A percentile compares a stretch with the other conserved stretches of the same genome.
Conservation (phyloP, 2,113 vertebrate genomes). For the pig (Sus scrofa) region T2T-Sscrofa CM000823.6:48827001-48827500, state of each 20-base stretch:
- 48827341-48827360: too few species aligned
- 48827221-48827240: neutral
- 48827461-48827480: neutral
- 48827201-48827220: neutral
- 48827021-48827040: neutral
- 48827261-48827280: neutral
- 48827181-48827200: neutral
- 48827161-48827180: neutral
- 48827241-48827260: neutral
- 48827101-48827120: neutral
- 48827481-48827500: neutral
- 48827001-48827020: neutral
- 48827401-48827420: too few species aligned
- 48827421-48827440: too few species aligned
- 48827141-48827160: neutral
- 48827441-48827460: too few species aligned
- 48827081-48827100: neutral
- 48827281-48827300: neutral
- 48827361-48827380: too few species aligned
- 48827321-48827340: too few species aligned
- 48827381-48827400: too few species aligned
- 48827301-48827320: neutral
- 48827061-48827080: neutral
- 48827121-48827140: neutral
- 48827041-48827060: neutral